Evolutionary conservation across 2,113 vertebrate genomes (phyloP).

Genomic region (Menura novaehollandiae): DNA sequence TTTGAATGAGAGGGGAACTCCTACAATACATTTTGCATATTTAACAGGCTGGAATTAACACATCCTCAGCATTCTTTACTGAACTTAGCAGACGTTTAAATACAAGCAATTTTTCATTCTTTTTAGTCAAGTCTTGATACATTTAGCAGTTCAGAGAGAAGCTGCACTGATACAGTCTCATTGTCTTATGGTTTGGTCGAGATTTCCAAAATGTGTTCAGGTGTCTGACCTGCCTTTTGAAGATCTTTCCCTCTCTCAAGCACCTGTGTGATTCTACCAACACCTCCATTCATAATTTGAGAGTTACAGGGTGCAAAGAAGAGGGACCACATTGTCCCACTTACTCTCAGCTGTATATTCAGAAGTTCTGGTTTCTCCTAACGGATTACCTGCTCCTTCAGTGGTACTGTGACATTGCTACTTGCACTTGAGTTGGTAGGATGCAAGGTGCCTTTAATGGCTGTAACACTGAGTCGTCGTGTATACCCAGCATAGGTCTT

Average conservation of each 20-base stretch:
- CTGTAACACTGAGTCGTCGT: background rate
- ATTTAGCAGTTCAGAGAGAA: background rate
- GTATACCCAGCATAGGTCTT: background rate
- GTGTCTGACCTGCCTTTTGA: background rate
- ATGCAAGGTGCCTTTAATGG: background rate
- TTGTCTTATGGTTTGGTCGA: background rate
- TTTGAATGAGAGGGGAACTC: background rate
- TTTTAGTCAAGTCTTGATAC: background rate
- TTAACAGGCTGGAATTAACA: background rate
- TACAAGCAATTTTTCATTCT: background rate
- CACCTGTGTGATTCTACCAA: background rate
- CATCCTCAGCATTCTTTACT: background rate
- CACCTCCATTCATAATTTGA: background rate
- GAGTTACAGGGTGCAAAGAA: background rate
- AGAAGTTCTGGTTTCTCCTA: background rate
- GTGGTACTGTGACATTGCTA: background rate
- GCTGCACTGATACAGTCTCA: background rate
- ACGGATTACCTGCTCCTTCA: background rate
- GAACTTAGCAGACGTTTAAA: background rate
- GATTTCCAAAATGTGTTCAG: background rate
- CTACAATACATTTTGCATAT: background rate
- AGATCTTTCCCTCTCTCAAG: background rate
- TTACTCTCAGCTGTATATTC: background rate
- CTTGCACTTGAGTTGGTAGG: background rate
- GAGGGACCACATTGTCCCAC: background rate